These are phyloP conservation scores for human (Homo sapiens) DNA, from an alignment of 2,113 vertebrate species.

Conservation along the genomic window GRCh38 chr1:246683501-246684000, in stretches of 20 bases:
- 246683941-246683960: background rate
- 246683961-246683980: background rate
- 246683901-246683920: background rate
- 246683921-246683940: background rate
- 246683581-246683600: background rate
- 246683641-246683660: background rate
- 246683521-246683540: background rate
- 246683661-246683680: background rate
- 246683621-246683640: conserved; percentile 36
- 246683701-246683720: background rate
- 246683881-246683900: background rate
- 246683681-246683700: background rate
- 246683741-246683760: background rate
- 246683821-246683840: background rate
- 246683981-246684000: background rate
- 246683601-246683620: conserved; percentile 2
- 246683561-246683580: conserved; percentile 38
- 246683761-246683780: background rate
- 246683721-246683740: background rate
- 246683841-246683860: background rate
- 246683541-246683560: background rate
- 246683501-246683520: background rate
- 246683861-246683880: background rate
- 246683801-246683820: background rate
- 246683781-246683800: background rate